phyloP scores from a whole-genome alignment of 2,797 vertebrate species.

The Limnodromus scolopaceus region DNA sequence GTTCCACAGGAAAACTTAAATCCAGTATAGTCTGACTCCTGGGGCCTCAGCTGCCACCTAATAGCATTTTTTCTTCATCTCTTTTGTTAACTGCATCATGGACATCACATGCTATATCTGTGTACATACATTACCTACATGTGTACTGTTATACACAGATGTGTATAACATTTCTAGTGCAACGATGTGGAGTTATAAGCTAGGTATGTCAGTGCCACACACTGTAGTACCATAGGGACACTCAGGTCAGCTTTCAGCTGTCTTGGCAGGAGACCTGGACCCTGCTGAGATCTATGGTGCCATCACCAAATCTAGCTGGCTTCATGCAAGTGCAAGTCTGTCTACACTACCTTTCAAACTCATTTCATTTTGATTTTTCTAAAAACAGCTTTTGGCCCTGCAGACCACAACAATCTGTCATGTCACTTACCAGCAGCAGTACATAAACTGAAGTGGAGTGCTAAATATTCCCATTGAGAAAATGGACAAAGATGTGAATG shows the following conservation, averaged over 20 bases:
- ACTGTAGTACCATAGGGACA: background rate
- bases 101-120: rapidly evolving
- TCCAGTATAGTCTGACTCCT: background rate
- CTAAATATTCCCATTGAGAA: slow-evolving; percentile 50
- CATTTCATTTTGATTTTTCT: background rate
- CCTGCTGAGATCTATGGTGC: background rate
- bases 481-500: background rate
- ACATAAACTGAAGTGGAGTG: slow-evolving; percentile 14
- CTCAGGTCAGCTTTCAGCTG: background rate
- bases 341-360: background rate
- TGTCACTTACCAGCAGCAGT: slow-evolving; percentile 30
- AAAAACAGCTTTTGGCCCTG: slow-evolving; percentile 8
- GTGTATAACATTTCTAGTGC: background rate
- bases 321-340: background rate
- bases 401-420: slow-evolving; percentile 17
- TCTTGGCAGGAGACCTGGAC: background rate
- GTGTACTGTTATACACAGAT: background rate
- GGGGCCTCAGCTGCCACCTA: background rate
- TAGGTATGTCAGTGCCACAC: background rate
- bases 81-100: background rate
- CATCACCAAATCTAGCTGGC: background rate
- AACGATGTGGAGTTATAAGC: background rate
- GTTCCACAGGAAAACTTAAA: background rate
- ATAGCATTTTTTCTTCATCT: background rate
- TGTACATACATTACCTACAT: no score